Base-by-base conservation (phyloP, 1,140 invertebrate species). In the Drosophila parvula region DNA sequence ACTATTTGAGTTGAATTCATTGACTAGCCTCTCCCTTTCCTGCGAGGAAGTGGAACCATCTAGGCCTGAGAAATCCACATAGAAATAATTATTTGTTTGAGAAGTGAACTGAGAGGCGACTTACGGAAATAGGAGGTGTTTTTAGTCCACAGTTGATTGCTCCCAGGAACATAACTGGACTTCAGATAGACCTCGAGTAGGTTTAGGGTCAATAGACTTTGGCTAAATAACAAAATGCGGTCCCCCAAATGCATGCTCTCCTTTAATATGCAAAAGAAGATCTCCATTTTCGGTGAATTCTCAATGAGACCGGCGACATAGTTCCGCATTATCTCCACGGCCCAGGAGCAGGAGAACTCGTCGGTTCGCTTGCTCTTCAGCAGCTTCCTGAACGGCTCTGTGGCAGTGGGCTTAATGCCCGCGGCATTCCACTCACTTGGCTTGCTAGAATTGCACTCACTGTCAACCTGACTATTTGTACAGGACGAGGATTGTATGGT, bases 1-100 rank as follows among this genome's bases (percentile, higher is more conserved):
- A n/a, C n/a, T n/a, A n/a, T n/a, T n/a, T n/a, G n/a, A n/a, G 92
- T 99, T 99, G 90, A 99, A 99, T 91, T 98, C 97, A 91, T 99
- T 98, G 62, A 99, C 99, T 14, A 99, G 93, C 90, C 98, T 98
- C 91, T 99, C 98, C 80, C 99, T 93, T 91, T 99, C 99, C 50
- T 97, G 93, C 1, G 97, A 98, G 74, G 96, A 96, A 0, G 98
- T 99, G 36, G 97, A 98, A 48, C 99, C 99, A 93, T 99, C 99
- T 38, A 99, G 92, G 68, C 96, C 95, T 96, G 16, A 28, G 69
- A 44, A 40, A 16, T 8, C 11, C 9, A 9, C n/a, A 32, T 30
- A 4, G 6, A 16, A 43, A 32, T 43, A 59, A n/a, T 44, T 34
- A 10, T 14, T 18, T 36, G 40, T 10, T 12, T 6, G 6, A 11